Evolutionary conservation across 2,113 vertebrate genomes (phyloP), one percentile per base, ranked within the genome.

Genomic region (Erpornis zantholeuca): DNA sequence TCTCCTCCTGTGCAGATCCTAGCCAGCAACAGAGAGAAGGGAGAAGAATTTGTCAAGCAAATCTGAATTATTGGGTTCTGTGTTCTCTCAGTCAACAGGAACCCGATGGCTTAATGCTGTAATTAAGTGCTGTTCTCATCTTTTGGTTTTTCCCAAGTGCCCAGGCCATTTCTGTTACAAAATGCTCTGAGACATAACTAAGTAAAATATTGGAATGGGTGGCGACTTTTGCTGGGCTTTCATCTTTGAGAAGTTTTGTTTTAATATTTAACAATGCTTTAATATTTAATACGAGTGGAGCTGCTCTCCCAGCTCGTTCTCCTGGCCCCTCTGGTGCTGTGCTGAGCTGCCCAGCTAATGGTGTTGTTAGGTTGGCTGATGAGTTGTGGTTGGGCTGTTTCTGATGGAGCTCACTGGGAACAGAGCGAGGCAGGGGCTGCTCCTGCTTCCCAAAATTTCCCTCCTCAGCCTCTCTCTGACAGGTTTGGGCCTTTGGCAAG

Each of bases 201-300:
- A 76, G 50, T 59, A 6, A 95, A 96, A 76, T 80, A 83, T 75
- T 23, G 56, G 40, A 86, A 90, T 19, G 45, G 24, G 38, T 52
- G 94, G 35, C 72, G 54, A 72, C 76, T 95, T 85, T 21, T 81
- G 65, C 63, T 75, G 90, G 14, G 7, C 45, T 94, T 94, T 94
- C 86, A 86, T 95, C 71, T 93, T 90, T 8, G 7, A 61, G 36
- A 68, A 75, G 56, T 89, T 93, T 57, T 68, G 24, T 36, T 96
- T 98, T 92, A 97, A 97, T 97, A 96, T 98, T 97, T 94, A 97
- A 87, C 49, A 72, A 3, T 83, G 76, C 50, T 95, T 95, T 88
- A 97, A 97, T 95, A 95, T 95, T 96, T 95, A 89, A 86, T 83
- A 7, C 7, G 8, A 6, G 9, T 8, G 17, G 35, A 82, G 52